These are phyloP conservation scores for Sebastes nivosus DNA, from an alignment of 2,797 vertebrate genomes.

Conservation along the genomic window DNA sequence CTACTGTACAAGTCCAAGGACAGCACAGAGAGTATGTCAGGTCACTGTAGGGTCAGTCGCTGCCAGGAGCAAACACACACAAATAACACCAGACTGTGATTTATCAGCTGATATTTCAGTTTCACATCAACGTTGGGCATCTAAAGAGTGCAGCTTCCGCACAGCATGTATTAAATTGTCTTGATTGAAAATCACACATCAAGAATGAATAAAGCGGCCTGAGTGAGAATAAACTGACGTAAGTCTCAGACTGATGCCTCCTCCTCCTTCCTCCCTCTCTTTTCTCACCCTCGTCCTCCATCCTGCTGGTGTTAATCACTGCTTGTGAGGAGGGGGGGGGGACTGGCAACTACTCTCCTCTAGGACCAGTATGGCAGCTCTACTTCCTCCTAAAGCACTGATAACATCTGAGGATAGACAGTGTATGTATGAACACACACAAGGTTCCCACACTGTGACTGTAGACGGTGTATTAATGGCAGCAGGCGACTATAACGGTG, in stretches of 20 bases:
- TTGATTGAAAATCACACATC: constrained; percentile 8
- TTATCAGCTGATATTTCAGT: constrained; percentile 23
- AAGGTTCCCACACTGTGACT: constrained; percentile 18
- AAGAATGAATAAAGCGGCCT: constrained; percentile 23
- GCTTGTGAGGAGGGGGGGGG: constrained; percentile 18
- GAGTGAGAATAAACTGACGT: constrained; percentile 29
- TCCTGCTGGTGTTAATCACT: constrained; percentile 72
- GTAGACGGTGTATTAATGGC: neutral
- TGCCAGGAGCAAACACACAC: neutral
- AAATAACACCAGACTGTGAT: constrained; percentile 22
- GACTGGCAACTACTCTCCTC: constrained; percentile 16
- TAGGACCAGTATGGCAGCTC: constrained; percentile 11
- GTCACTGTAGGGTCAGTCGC: constrained; percentile 24
- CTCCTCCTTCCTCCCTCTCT: constrained; percentile 12
- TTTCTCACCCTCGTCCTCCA: constrained; percentile 59
- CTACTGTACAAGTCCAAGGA: constrained; percentile 24
- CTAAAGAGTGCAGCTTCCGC: neutral
- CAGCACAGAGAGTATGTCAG: neutral
- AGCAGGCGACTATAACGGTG: constrained; percentile 18
- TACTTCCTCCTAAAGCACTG: constrained; percentile 36
- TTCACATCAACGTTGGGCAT: neutral
- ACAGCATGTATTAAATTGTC: constrained; percentile 18
- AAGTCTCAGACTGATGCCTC: constrained; percentile 7
- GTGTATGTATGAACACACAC: neutral
- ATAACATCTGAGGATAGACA: constrained; percentile 22